These are phyloP conservation scores for Pyrrhia umbra DNA, from an alignment of 2,888 invertebrate species.

Conservation along the genomic window DNA sequence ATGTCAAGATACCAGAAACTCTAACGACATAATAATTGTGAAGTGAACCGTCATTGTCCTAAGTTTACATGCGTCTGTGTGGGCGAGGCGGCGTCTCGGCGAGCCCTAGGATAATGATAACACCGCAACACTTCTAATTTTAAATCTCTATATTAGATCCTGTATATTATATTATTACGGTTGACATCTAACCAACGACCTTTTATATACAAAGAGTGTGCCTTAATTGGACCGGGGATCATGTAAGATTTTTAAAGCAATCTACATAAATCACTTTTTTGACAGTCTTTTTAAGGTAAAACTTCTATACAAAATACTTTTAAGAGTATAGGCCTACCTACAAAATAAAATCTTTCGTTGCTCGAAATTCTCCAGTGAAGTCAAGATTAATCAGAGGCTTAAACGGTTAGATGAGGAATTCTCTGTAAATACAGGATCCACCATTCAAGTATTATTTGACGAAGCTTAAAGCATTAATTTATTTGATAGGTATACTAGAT, in stretches of 20 bases:
- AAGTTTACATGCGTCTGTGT: conserved; percentile 33
- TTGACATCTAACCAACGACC: conserved; percentile 24
- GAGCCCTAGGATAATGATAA: conserved; percentile 20
- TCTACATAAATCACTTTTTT: conserved; percentile 20
- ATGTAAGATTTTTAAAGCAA: conserved; percentile 11
- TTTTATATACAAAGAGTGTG: conserved; percentile 10
- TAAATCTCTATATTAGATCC: conserved; percentile 32
- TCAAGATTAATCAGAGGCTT: conserved; percentile 34
- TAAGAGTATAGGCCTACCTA: conserved; percentile 6
- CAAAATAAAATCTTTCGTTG: conserved; percentile 12
- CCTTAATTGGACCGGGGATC: conserved; percentile 9
- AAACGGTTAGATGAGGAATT: conserved; percentile 11
- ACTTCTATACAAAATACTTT: conserved; percentile 12
- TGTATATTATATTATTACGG: conserved; percentile 17
- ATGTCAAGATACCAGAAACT: conserved; percentile 34
- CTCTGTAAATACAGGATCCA: conserved; percentile 13
- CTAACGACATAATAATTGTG: conserved; percentile 48
- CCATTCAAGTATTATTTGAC: conserved; percentile 17
- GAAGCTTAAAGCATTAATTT: neutral
- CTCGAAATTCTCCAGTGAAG: conserved; percentile 20
- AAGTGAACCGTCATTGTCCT: conserved; percentile 50
- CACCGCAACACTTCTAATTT: conserved; percentile 40
- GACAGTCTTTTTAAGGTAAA: conserved; percentile 16
- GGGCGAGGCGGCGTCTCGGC: conserved; percentile 53
- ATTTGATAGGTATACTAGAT: no score